Conservation (phyloP, 2,888 invertebrate genomes). For the Tortrix viridana region DNA sequence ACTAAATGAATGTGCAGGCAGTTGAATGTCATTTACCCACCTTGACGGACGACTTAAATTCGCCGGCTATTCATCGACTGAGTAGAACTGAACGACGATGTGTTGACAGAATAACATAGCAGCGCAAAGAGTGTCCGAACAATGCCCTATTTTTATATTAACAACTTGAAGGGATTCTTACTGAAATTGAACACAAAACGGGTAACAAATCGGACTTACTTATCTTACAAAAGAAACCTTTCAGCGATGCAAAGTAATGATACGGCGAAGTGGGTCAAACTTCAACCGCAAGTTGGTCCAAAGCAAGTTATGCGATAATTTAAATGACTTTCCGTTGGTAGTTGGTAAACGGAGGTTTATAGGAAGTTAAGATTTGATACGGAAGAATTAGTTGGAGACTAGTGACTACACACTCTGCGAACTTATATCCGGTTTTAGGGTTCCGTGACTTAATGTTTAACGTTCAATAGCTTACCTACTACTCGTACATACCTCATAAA, state of each 20-base stretch:
- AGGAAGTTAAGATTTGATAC: slow-evolving; percentile 26
- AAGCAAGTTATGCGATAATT: slow-evolving; percentile 54
- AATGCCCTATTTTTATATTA: no score
- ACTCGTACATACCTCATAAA: no score
- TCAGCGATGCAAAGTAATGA: slow-evolving; percentile 26
- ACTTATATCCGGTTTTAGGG: no score
- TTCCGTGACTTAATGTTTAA: background rate
- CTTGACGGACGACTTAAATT: no score
- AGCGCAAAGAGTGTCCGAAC: background rate
- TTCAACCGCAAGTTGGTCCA: slow-evolving; percentile 30
- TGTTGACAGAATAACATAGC: no score
- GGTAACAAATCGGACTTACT: slow-evolving; percentile 7
- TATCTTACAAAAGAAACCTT: slow-evolving; percentile 32
- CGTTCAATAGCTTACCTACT: no score
- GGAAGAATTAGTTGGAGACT: slow-evolving; percentile 15
- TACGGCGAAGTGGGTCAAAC: slow-evolving; percentile 51
- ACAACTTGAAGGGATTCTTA: no score
- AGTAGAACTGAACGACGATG: no score
- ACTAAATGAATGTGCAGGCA: no score
- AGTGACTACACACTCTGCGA: no score
- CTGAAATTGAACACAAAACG: background rate
- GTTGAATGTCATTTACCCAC: no score
- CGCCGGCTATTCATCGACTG: no score
- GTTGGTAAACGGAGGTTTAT: slow-evolving; percentile 31
- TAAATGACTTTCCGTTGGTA: slow-evolving; percentile 56